A percentile compares a stretch with the other conserved stretches of the same genome.
Evolutionary conservation across 1,140 invertebrate genomes (phyloP).

Genomic region (Scaptomyza pallida): DNA sequence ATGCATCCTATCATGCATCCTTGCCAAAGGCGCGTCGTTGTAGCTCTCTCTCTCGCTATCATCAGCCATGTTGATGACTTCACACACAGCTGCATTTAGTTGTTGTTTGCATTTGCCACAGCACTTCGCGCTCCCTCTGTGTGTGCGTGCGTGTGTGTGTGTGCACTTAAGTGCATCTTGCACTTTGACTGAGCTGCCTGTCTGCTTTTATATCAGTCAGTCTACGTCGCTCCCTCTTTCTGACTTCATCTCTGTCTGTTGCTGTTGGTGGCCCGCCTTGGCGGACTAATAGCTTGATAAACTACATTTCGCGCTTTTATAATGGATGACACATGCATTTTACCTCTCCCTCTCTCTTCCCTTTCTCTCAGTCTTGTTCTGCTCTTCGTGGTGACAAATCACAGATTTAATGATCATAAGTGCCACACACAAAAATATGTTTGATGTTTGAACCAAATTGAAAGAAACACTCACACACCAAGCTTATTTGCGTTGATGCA

Average conservation of each 20-base stretch:
- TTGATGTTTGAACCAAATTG: background rate
- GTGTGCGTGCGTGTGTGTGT: conserved; percentile 12
- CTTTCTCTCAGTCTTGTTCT: background rate
- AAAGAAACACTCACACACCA: too few species aligned
- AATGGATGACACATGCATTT: conserved; percentile 36
- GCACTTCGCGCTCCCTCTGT: background rate
- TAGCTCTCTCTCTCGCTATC: conserved; percentile 31
- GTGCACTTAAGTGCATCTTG: conserved; percentile 62
- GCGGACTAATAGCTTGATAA: conserved; percentile 75
- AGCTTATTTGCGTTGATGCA: too few species aligned
- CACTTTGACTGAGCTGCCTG: conserved; percentile 50
- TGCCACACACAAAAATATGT: conserved; percentile 16
- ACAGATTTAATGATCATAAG: conserved; percentile 42
- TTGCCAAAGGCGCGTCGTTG: conserved; percentile 16
- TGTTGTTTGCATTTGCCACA: conserved; percentile 36
- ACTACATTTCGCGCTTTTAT: conserved; percentile 61
- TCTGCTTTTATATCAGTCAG: conserved; percentile 17
- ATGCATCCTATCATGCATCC: conserved; percentile 1
- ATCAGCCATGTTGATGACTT: conserved; percentile 54
- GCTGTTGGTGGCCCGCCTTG: conserved; percentile 27
- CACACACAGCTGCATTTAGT: conserved; percentile 35
- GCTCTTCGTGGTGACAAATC: too few species aligned
- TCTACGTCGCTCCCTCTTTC: background rate
- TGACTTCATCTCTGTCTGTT: background rate
- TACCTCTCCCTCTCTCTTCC: background rate